A percentile compares a stretch with the other conserved stretches of the same genome.
Evolutionary conservation across 2,113 vertebrate species (phyloP).

Genomic region (Agapornis roseicollis): DNA sequence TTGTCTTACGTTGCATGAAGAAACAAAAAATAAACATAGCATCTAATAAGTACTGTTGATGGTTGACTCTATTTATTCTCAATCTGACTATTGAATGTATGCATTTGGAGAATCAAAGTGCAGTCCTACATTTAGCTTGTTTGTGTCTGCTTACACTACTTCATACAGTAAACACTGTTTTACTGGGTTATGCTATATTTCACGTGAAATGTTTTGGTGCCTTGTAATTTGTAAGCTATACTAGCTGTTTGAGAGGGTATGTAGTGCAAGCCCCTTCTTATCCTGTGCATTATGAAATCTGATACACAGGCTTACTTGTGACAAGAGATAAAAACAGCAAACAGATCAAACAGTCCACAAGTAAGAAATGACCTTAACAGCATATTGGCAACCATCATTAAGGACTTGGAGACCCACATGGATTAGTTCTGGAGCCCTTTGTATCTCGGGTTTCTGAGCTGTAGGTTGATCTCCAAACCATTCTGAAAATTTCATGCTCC

Average conservation of each 20-base stretch:
- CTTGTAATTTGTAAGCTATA: not conserved
- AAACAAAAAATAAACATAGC: not conserved
- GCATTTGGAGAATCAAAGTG: not conserved
- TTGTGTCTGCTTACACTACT: not conserved
- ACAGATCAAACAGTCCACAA: constrained; percentile 62
- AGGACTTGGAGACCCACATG: constrained; percentile 38
- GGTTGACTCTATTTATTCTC: not conserved
- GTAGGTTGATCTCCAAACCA: constrained; percentile 45
- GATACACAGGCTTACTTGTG: constrained; percentile 39
- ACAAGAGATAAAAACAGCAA: constrained; percentile 61
- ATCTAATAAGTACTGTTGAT: not conserved
- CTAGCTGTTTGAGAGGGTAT: not conserved
- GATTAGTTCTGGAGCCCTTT: constrained; percentile 61
- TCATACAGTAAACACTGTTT: not conserved
- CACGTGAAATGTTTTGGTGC: not conserved
- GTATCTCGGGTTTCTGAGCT: constrained; percentile 50
- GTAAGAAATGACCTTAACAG: constrained; percentile 61
- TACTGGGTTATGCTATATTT: not conserved
- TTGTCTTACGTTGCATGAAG: not conserved
- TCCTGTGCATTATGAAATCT: constrained; percentile 58
- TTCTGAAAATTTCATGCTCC: constrained; percentile 26
- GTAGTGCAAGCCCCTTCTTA: constrained; percentile 1
- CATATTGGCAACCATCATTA: constrained; percentile 13
- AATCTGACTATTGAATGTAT: not conserved
- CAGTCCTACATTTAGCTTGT: not conserved